A percentile compares a stretch with the other conserved stretches of the same genome.
Evolutionary conservation across 2,797 vertebrate species (phyloP).

Genomic region (Toxotes lorentzi): DNA sequence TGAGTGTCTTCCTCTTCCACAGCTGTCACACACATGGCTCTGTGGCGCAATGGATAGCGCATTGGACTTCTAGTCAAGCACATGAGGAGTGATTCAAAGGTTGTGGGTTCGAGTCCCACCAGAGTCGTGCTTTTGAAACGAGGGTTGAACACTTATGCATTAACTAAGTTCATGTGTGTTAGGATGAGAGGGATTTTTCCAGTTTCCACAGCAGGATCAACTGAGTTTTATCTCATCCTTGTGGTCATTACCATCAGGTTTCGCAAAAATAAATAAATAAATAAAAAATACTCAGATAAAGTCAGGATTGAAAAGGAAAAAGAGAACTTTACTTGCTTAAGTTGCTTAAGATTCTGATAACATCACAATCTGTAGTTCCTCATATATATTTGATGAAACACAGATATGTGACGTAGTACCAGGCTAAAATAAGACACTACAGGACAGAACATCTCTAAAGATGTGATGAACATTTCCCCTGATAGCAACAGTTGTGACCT

Average conservation of each 20-base stretch:
- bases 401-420: neutral
- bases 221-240: no score
- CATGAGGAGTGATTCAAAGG: slow-evolving; percentile 71
- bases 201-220: neutral
- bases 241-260: no score
- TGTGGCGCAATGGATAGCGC: slow-evolving; percentile 6
- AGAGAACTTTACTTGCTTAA: neutral
- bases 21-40: neutral
- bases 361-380: neutral
- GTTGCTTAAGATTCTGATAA: no score
- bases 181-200: neutral
- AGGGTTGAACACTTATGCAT: neutral
- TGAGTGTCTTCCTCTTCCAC: neutral
- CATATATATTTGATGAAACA: neutral
- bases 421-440: neutral
- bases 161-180: neutral
- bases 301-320: neutral
- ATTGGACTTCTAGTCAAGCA: slow-evolving; percentile 16
- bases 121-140: slow-evolving; percentile 34
- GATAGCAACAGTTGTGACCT: neutral
- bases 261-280: neutral
- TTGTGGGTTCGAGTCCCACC: slow-evolving; percentile 81
- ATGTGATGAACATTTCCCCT: neutral
- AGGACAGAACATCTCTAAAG: neutral
- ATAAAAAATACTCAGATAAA: neutral